phyloP scores from a whole-genome alignment of 64 coral and sea anemone genomes.

The Platygyra sinensis region DNA sequence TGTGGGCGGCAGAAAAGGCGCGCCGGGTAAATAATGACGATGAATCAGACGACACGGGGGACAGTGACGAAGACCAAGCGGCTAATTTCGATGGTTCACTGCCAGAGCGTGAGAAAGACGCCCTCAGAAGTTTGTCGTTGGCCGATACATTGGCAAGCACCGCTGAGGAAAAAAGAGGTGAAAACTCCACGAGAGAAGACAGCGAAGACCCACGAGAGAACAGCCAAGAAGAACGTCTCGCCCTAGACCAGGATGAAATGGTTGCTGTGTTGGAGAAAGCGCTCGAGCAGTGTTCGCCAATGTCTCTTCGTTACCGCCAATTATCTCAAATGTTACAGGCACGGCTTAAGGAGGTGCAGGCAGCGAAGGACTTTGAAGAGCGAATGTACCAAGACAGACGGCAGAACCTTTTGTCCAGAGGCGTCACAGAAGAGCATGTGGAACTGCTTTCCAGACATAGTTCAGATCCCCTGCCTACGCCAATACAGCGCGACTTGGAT shows the following conservation, averaged over 20 bases:
- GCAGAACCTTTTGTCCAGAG: not conserved
- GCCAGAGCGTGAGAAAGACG: not conserved
- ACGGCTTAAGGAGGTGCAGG: not conserved
- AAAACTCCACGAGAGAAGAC: not conserved
- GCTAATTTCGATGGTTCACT: no score
- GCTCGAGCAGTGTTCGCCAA: no score
- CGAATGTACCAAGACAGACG: not conserved
- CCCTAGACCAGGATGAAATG: no score
- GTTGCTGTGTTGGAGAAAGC: no score
- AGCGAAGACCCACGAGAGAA: not conserved
- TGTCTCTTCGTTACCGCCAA: no score
- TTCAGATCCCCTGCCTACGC: not conserved
- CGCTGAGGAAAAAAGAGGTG: not conserved
- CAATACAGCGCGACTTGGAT: not conserved
- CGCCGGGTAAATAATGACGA: no score
- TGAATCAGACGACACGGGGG: no score
- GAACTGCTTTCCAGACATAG: not conserved
- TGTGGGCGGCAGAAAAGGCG: conserved; percentile 31
- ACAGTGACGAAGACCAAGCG: no score
- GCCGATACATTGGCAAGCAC: no score
- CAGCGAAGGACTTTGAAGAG: not conserved
- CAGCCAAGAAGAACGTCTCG: no score
- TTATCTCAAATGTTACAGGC: not conserved
- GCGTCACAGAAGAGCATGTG: not conserved
- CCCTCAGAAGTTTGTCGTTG: not conserved